phyloP scores from a whole-genome alignment of 2,113 vertebrate species.

The Ceyx melanurus region DNA sequence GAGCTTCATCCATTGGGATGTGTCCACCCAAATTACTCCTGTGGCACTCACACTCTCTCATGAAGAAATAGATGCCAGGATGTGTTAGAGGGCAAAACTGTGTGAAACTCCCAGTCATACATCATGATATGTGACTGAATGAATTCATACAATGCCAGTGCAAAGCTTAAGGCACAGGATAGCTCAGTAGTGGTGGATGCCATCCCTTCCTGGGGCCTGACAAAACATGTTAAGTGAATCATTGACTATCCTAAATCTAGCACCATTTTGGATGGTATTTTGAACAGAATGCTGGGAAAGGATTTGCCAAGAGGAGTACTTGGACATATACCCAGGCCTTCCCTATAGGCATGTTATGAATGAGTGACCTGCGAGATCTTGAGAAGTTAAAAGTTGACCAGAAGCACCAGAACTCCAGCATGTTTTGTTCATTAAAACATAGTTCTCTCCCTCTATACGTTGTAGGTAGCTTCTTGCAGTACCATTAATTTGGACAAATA shows the following conservation, averaged over 20 bases:
- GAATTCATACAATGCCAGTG: not conserved
- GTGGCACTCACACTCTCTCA: not conserved
- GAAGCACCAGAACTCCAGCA: not conserved
- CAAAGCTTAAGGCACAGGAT: not conserved
- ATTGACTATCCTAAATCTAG: not conserved
- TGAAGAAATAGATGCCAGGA: not conserved
- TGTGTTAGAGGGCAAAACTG: not conserved
- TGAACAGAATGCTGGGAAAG: not conserved
- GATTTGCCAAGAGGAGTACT: not conserved
- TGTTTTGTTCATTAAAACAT: not conserved
- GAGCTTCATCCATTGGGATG: not conserved
- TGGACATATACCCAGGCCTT: not conserved
- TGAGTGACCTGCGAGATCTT: not conserved
- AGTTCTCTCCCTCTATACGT: not conserved
- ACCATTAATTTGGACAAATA: not conserved
- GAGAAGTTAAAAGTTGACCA: not conserved
- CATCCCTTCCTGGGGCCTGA: not conserved
- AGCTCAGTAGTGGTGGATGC: not conserved
- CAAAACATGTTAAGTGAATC: not conserved
- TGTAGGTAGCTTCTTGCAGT: not conserved
- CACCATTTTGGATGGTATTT: not conserved
- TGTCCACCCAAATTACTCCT: not conserved
- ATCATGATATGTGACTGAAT: not conserved
- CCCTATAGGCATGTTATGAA: not conserved
- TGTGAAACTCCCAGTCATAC: not conserved